Percentiles rank a stretch among this genome's conserved stretches.
These are phyloP conservation scores for Catagonus wagneri DNA, from an alignment of 2,113 vertebrate species.

Conservation along the genomic window DNA sequence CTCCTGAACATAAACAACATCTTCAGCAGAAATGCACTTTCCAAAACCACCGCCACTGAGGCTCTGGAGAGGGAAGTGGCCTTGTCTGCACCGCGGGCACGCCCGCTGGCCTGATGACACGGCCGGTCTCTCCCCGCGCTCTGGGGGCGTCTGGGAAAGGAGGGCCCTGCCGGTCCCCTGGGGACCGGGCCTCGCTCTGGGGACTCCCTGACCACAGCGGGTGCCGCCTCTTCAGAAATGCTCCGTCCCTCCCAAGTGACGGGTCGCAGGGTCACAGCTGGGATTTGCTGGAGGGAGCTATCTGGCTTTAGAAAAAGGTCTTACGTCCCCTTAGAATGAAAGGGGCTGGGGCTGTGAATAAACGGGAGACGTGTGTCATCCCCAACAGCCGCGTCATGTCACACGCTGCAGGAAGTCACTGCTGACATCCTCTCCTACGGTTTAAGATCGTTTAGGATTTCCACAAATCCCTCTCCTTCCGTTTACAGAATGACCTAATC, in stretches of 20 bases:
- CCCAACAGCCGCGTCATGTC: rapidly evolving
- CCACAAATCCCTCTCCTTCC: rapidly evolving
- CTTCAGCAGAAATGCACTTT: background rate
- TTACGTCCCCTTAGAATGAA: background rate
- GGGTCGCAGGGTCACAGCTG: rapidly evolving
- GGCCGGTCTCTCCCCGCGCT: rapidly evolving
- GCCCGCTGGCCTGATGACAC: background rate
- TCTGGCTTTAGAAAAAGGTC: background rate
- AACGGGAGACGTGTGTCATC: rapidly evolving
- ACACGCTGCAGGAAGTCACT: background rate
- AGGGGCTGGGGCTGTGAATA: rapidly evolving
- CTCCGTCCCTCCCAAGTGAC: background rate
- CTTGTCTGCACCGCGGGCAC: rapidly evolving
- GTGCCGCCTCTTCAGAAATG: background rate
- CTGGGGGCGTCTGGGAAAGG: background rate
- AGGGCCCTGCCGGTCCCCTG: rapidly evolving
- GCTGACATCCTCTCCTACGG: background rate
- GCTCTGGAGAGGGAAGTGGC: rapidly evolving
- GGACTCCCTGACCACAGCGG: background rate
- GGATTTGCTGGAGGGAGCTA: no score
- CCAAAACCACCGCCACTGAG: background rate
- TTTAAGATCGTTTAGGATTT: no score
- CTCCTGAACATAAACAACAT: no score
- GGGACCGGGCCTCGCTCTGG: background rate
- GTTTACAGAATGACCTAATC: rapidly evolving